Percentiles rank a stretch among this genome's conserved stretches.
Conservation (phyloP, 2,113 vertebrate species). For the Urocolius indicus region DNA sequence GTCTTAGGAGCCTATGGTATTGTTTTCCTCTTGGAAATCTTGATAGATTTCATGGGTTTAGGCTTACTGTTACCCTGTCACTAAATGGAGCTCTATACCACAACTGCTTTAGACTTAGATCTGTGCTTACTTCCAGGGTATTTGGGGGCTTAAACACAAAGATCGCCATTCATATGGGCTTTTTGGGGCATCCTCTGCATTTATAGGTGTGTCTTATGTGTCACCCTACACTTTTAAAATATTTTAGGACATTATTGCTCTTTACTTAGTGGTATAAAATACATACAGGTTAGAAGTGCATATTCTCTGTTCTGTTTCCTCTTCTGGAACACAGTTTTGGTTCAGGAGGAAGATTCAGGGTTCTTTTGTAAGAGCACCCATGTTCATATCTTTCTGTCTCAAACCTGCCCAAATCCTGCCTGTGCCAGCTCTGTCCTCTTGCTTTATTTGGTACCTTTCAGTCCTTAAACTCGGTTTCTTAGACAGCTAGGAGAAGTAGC, state of each 20-base stretch:
- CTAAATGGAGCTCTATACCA: not conserved
- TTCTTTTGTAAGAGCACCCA: not conserved
- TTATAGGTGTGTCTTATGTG: not conserved
- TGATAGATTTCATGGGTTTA: constrained; percentile 6
- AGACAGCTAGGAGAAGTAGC: not conserved
- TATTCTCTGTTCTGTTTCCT: not conserved
- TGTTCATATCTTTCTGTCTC: not conserved
- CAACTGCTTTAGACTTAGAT: not conserved
- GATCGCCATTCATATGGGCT: not conserved
- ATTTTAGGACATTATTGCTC: not conserved
- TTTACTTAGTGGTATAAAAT: not conserved
- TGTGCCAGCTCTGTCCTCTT: not conserved
- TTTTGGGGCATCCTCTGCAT: not conserved
- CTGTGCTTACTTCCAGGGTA: not conserved
- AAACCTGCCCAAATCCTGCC: not conserved
- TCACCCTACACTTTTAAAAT: not conserved
- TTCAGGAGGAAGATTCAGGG: not conserved
- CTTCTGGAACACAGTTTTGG: not conserved
- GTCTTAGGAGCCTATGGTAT: not conserved
- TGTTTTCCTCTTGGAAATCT: not conserved
- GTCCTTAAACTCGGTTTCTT: not conserved
- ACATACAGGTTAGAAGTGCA: not conserved
- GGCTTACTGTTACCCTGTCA: not conserved
- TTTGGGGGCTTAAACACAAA: not conserved
- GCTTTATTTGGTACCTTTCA: not conserved